These are phyloP conservation scores for Cydia fagiglandana DNA, from an alignment of 1,140 invertebrate species.

Conservation along the genomic window DNA sequence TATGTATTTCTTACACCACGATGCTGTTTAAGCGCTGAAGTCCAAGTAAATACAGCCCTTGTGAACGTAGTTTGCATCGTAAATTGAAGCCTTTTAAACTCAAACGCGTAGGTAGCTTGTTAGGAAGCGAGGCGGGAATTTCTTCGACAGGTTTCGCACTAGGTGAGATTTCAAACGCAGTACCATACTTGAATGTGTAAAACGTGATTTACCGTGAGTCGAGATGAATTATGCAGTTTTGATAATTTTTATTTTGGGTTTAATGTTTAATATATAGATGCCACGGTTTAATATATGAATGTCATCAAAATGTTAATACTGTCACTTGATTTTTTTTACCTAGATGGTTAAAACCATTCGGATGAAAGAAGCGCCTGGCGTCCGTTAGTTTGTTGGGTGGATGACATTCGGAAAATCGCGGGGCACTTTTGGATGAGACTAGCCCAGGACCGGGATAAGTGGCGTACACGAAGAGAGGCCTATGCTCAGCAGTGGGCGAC, in stretches of 20 bases:
- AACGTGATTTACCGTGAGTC: slow-evolving; percentile 10
- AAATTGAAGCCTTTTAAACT: slow-evolving; percentile 37
- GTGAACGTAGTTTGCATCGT: slow-evolving; percentile 36
- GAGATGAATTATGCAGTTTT: slow-evolving; percentile 3
- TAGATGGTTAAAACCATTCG: too few relatives aligned
- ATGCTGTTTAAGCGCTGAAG: slow-evolving; percentile 52
- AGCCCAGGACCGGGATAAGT: too few relatives aligned
- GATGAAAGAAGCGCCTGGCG: too few relatives aligned
- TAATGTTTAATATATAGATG: neutral
- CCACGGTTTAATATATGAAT: neutral
- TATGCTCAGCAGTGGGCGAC: too few relatives aligned
- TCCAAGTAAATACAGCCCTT: slow-evolving; percentile 38
- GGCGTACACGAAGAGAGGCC: too few relatives aligned
- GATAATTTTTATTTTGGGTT: neutral
- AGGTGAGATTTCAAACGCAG: slow-evolving; percentile 14
- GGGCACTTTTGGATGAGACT: too few relatives aligned
- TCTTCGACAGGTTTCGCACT: slow-evolving; percentile 17
- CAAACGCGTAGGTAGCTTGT: slow-evolving; percentile 32
- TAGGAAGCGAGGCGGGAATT: slow-evolving; percentile 18
- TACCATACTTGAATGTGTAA: slow-evolving; percentile 4
- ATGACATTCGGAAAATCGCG: too few relatives aligned
- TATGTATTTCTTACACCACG: slow-evolving; percentile 43
- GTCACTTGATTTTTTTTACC: too few relatives aligned
- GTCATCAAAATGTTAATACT: too few relatives aligned
- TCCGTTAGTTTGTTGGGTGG: too few relatives aligned